Percentiles rank a stretch among this genome's conserved stretches.
Evolutionary conservation across 2,888 invertebrate genomes (phyloP).

Genomic region (Eilema sororculum): DNA sequence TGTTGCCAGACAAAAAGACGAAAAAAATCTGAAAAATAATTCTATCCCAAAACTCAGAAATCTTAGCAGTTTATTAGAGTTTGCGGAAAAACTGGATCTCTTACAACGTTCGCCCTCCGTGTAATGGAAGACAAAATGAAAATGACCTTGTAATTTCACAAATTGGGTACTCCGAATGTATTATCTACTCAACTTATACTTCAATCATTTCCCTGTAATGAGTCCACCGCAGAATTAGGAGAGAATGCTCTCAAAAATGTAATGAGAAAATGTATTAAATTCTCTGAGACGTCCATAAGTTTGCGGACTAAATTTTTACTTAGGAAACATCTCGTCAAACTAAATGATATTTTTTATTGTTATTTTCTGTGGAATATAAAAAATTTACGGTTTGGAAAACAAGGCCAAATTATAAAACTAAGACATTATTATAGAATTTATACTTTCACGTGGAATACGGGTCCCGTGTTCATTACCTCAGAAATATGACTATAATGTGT

Average conservation of each 20-base stretch:
- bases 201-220: slow-evolving; percentile 51
- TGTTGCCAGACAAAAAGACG: neutral
- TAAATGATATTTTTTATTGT: slow-evolving; percentile 24
- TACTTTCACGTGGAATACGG: too few species aligned
- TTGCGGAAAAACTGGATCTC: slow-evolving; percentile 30
- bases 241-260: slow-evolving; percentile 48
- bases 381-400: neutral
- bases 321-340: slow-evolving; percentile 22
- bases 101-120: slow-evolving; percentile 32
- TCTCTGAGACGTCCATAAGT: slow-evolving; percentile 39
- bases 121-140: slow-evolving; percentile 53
- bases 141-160: slow-evolving; percentile 55
- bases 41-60: slow-evolving; percentile 8
- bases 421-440: too few species aligned
- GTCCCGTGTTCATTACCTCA: too few species aligned
- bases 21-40: slow-evolving; percentile 9
- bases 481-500: too few species aligned
- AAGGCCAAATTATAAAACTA: neutral
- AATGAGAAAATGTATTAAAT: slow-evolving; percentile 57
- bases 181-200: slow-evolving; percentile 49
- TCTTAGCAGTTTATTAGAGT: slow-evolving; percentile 26
- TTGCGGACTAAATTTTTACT: slow-evolving; percentile 27
- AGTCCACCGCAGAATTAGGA: slow-evolving; percentile 52
- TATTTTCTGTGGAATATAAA: neutral
- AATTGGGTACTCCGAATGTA: slow-evolving; percentile 54